Percentiles rank a stretch among this genome's conserved stretches.
Conservation (phyloP, 2,888 invertebrate species). For the Esperia sulphurella region DNA sequence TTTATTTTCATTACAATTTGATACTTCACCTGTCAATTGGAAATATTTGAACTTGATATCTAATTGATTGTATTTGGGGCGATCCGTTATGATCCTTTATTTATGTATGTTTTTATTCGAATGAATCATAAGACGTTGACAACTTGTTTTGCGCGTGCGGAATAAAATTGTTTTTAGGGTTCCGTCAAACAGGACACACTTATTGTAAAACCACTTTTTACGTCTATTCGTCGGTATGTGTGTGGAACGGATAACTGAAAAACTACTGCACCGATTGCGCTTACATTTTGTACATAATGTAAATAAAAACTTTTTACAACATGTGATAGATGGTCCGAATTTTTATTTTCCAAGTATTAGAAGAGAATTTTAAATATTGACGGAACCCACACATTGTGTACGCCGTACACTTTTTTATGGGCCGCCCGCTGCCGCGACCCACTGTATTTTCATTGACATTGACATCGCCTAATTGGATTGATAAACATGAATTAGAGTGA, state of each 20-base stretch:
- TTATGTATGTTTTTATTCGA: slow-evolving; percentile 21
- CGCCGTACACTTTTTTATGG: slow-evolving; percentile 6
- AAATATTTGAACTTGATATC: slow-evolving; percentile 7
- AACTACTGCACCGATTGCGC: too few relatives aligned
- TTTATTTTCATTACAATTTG: slow-evolving; percentile 8
- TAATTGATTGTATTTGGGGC: slow-evolving; percentile 23
- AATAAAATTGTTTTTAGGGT: slow-evolving; percentile 2
- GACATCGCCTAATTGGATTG: slow-evolving; percentile 59
- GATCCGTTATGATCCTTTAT: slow-evolving; percentile 30
- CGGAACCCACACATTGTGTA: too few relatives aligned
- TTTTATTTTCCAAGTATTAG: too few relatives aligned
- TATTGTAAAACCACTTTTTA: too few relatives aligned
- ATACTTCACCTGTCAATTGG: neutral
- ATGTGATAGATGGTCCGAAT: too few relatives aligned
- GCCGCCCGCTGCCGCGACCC: slow-evolving; percentile 25
- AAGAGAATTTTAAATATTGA: too few relatives aligned
- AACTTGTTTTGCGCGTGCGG: slow-evolving; percentile 26
- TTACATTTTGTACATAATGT: too few relatives aligned
- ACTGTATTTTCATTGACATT: slow-evolving; percentile 49
- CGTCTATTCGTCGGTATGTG: too few relatives aligned
- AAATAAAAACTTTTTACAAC: too few relatives aligned
- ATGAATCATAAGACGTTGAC: slow-evolving; percentile 30
- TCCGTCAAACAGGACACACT: too few relatives aligned
- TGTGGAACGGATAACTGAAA: too few relatives aligned
- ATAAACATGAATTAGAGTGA: slow-evolving; percentile 52